These are phyloP conservation scores for Atta cephalotes DNA, from an alignment of 1,140 invertebrate species.

Conservation along the genomic window DNA sequence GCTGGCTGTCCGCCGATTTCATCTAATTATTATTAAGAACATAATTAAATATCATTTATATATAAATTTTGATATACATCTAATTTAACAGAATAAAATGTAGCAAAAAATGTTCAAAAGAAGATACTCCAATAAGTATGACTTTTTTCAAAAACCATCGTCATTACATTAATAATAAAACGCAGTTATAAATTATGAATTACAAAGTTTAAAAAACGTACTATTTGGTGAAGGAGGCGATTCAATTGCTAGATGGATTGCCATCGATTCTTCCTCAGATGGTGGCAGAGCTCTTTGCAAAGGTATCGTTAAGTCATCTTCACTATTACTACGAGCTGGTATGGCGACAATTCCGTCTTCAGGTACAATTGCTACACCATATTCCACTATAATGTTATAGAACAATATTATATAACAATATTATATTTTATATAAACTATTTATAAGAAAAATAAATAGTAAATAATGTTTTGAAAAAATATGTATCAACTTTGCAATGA, in stretches of 20 bases:
- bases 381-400: constrained; percentile 77
- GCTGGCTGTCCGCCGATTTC: constrained; percentile 77
- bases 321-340: constrained; percentile 76
- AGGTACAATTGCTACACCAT: constrained; percentile 81
- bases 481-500: neutral
- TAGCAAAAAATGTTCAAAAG: neutral
- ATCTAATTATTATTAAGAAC: constrained; percentile 56
- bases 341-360: constrained; percentile 82
- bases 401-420: neutral
- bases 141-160: neutral
- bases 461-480: neutral
- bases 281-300: constrained; percentile 79
- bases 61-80: neutral
- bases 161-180: neutral
- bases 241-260: constrained; percentile 76
- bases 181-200: neutral
- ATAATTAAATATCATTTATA: neutral
- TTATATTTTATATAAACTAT: neutral
- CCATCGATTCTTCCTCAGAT: constrained; percentile 78
- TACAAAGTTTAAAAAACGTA: constrained; percentile 62
- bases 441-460: neutral
- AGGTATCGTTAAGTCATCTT: constrained; percentile 77
- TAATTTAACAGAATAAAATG: neutral
- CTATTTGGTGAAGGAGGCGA: constrained; percentile 77
- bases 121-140: neutral